Base-by-base conservation (phyloP, 2,113 vertebrate species). In the Chauna torquata region DNA sequence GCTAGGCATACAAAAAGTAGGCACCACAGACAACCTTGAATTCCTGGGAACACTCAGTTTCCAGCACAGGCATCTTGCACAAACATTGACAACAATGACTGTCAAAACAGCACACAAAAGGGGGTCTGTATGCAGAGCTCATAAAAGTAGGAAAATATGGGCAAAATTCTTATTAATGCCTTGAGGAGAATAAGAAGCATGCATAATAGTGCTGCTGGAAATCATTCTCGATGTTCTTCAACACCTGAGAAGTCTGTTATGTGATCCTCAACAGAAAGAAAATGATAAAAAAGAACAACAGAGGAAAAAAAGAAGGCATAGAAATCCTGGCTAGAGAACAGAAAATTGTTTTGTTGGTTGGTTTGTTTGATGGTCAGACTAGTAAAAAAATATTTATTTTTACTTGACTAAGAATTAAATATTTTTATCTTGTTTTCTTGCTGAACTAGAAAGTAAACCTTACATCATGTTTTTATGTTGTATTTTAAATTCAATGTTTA, bases 81-180 rank as follows among this genome's bases (percentile, higher is more conserved):
- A 76, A 75, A 70, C n/a, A 30, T 34, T 59, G 45, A 52, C 2
- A 5, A 27, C 38, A 38, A 23, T 1, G 65, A 20, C 0, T 2
- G 18, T 14, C 61, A 30, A 76, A 92, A 47, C 4, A 61, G 19
- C 16, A 55, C 5, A 40, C 32, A 69, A 94, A 57, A 36, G 3
- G 9, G 12, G 6, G 1, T 3, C 44, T 38, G 20, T 36, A 50
- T 2, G 2, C 7, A 71, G 42, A 8, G 17, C 10, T 66, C 4
- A 1, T 6, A 75, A 58, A 79, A 49, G 36, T 13, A 49, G 28
- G 23, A 82, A 66, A 88, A 44, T 30, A 22, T 3, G 44, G 20
- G 3, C 6, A 20, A 2, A 32, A 42, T 5, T 66, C 20, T 45
- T 49, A 15, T 8, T 88, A 66, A 36, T 4, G 7, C 5, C 50